phyloP scores from a whole-genome alignment of 2,797 vertebrate genomes.

The Acanthis flammea region DNA sequence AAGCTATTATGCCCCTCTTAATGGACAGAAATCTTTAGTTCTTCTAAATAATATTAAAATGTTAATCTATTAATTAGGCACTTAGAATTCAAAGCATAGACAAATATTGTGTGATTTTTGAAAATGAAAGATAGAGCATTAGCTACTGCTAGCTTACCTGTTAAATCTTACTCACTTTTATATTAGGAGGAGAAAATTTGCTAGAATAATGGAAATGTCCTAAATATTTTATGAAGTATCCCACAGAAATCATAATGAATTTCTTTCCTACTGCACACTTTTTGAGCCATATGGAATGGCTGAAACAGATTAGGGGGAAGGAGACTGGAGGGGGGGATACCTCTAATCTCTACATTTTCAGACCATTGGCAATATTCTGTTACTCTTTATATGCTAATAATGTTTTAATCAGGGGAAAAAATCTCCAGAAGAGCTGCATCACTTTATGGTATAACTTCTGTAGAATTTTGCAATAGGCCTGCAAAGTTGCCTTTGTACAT shows the following conservation, averaged over 20 bases:
- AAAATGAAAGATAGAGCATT: neutral
- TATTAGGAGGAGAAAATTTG: neutral
- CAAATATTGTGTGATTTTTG: neutral
- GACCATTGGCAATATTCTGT: neutral
- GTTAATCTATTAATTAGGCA: neutral
- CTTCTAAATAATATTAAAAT: neutral
- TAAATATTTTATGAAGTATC: neutral
- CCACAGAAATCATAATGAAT: neutral
- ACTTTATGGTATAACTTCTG: neutral
- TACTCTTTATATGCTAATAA: neutral
- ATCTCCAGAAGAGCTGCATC: neutral
- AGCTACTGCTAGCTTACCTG: neutral
- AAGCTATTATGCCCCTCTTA: neutral
- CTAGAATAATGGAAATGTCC: neutral
- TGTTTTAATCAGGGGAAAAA: neutral
- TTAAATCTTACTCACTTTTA: neutral
- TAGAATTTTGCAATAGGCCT: neutral
- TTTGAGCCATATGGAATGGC: neutral
- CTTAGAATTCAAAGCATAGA: neutral
- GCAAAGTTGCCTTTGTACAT: neutral
- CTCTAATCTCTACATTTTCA: neutral
- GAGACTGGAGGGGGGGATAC: accelerated
- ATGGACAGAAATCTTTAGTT: neutral
- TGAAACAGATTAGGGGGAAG: neutral
- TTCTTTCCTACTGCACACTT: neutral